Base-by-base conservation (phyloP, 2,888 invertebrate genomes). In the Gasteruption jaculator region DNA sequence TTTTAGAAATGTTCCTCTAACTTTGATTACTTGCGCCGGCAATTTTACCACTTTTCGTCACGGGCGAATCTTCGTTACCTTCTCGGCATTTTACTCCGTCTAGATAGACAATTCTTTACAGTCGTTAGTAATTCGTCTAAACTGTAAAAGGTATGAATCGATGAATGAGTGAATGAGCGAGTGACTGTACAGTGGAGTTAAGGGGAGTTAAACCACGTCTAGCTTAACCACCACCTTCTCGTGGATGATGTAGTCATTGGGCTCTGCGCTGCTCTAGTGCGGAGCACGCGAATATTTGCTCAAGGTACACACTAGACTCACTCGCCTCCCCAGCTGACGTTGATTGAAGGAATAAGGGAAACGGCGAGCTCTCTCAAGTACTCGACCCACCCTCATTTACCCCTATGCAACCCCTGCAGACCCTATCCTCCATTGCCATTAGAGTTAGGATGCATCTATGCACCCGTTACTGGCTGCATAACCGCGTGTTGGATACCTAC, bases 261-360 rank as follows among this genome's bases (percentile, higher is more conserved):
- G 61, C 58, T 63, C 64, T 61, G 58, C 58, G 59, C 58, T 58
- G 61, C 56, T 61, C 58, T 61, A 60, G 59, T 57, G 56, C 56
- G 56, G 59, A 57, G 61, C 56, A 61, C 56, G 61, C 56, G 57
- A 63, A 65, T 68, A 69, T 69, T 70, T 70, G 66, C 68, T 46
- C 61, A 58, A 57, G 58, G 65, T 58, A 68, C 67, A 70, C 66
- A 69, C 68, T 68, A 68, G 65, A 65, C 68, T 62, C 59, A 59
- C 59, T 62, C 59, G 60, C 59, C 62, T 64, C 64, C 68, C 66
- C 59, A 62, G 66, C 68, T 68, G 69, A 70, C 70, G 68, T 69
- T 70, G 69, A 69, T 69, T 68, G 70, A 68, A 70, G 67, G 63
- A 69, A 69, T 68, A 69, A 68, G 68, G 67, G 68, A 70, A 69